Conservation (phyloP, 1,140 invertebrate species). For the Penaeus indicus region DNA sequence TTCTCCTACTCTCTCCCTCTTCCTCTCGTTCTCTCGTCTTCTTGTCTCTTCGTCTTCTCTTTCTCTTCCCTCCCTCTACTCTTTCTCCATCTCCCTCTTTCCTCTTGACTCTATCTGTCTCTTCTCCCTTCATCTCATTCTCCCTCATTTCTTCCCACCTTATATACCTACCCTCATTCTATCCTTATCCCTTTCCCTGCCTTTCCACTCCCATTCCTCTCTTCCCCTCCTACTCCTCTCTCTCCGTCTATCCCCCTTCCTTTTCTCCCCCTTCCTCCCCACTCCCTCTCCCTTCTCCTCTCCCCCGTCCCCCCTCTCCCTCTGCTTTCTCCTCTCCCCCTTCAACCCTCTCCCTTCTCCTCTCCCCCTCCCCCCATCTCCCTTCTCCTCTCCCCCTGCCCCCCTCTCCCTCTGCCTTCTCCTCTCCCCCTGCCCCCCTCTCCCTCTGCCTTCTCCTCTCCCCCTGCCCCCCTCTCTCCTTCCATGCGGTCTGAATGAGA, state of each 20-base stretch:
- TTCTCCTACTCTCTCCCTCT: not conserved
- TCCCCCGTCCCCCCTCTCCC: not conserved
- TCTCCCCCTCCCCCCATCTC: no score
- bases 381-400: no score
- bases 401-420: no score
- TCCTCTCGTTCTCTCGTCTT: not conserved
- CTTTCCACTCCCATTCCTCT: no score
- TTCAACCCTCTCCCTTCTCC: no score
- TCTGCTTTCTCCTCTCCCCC: not conserved
- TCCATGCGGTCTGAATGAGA: not conserved
- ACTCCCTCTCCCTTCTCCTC: not conserved
- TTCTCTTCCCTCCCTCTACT: no score
- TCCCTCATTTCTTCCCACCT: no score
- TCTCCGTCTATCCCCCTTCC: no score
- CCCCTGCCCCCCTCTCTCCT: not conserved
- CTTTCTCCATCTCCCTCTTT: not conserved
- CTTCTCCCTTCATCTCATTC: not conserved
- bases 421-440: not conserved
- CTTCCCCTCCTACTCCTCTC: no score
- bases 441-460: not conserved
- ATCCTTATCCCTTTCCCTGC: no score
- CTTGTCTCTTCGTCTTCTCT: not conserved
- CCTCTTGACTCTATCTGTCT: not conserved
- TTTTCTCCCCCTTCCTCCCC: not conserved
- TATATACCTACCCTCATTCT: not conserved